Percentiles rank a stretch among this genome's conserved stretches.
Evolutionary conservation across 2,888 invertebrate species (phyloP).

Genomic region (Ennomos quercinarius): DNA sequence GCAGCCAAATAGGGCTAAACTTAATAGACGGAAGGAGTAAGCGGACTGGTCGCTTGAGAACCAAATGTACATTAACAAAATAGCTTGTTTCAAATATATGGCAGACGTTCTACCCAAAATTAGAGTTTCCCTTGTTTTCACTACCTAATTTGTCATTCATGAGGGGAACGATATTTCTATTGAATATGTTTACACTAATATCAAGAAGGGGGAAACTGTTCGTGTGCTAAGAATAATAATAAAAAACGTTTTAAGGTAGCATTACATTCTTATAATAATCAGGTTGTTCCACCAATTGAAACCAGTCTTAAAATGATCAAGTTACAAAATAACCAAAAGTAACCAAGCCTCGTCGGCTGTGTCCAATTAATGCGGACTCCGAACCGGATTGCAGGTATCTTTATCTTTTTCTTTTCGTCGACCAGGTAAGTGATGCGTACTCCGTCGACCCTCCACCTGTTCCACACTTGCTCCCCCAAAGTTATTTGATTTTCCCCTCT

Average conservation of each 20-base stretch:
- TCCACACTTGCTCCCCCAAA: slow-evolving; percentile 53
- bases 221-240: slow-evolving; percentile 17
- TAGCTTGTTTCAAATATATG: slow-evolving; percentile 11
- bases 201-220: slow-evolving; percentile 10
- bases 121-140: slow-evolving; percentile 33
- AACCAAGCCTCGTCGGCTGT: slow-evolving; percentile 57
- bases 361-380: slow-evolving; percentile 69
- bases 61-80: slow-evolving; percentile 23
- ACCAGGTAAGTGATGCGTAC: slow-evolving; percentile 74
- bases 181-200: slow-evolving; percentile 19
- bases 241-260: slow-evolving; percentile 13
- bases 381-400: slow-evolving; percentile 70
- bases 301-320: slow-evolving; percentile 42
- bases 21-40: slow-evolving; percentile 51
- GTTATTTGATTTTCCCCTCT: slow-evolving; percentile 61
- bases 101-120: slow-evolving; percentile 42
- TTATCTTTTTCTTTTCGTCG: slow-evolving; percentile 47
- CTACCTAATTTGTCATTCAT: slow-evolving; percentile 16
- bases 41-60: slow-evolving; percentile 47
- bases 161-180: slow-evolving; percentile 25
- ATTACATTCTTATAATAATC: slow-evolving; percentile 18
- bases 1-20: slow-evolving; percentile 55
- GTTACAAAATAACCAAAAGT: slow-evolving; percentile 52
- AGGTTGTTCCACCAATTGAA: slow-evolving; percentile 25
- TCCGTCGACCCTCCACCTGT: slow-evolving; percentile 67